Evolutionary conservation across 2,113 vertebrate genomes (phyloP).

Genomic region (Lethenteron reissneri): DNA sequence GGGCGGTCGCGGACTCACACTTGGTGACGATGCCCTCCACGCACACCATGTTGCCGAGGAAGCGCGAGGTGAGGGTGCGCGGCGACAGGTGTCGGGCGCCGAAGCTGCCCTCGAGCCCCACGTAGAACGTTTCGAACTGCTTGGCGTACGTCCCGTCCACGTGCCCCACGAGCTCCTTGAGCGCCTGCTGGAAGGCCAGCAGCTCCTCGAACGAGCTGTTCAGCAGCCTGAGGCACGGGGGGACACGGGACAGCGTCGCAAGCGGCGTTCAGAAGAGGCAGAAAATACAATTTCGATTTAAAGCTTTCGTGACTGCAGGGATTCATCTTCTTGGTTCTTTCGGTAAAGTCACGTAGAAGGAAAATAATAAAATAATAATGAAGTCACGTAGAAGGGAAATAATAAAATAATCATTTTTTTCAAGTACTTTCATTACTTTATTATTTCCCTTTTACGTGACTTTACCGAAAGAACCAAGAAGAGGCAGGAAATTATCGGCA

Average conservation of each 20-base stretch:
- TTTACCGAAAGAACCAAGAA: no score
- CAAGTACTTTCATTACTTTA: no score
- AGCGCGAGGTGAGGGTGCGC: conserved; percentile 54
- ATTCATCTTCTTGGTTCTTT: no score
- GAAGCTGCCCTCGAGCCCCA: conserved; percentile 82
- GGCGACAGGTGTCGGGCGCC: conserved; percentile 73
- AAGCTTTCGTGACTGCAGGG: no score
- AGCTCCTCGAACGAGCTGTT: conserved; percentile 64
- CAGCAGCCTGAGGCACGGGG: conserved; percentile 35
- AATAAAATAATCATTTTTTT: no score
- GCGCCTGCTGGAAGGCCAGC: conserved; percentile 58
- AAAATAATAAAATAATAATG: no score
- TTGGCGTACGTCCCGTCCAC: conserved; percentile 81
- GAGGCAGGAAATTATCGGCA: not conserved
- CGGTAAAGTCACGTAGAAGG: no score
- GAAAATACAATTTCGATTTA: no score
- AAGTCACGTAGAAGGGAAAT: no score
- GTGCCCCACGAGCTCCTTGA: conserved; percentile 66
- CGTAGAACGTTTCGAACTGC: conserved; percentile 78
- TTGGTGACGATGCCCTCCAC: conserved; percentile 93
- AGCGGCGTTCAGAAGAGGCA: not conserved
- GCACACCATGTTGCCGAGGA: conserved; percentile 68
- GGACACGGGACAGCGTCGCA: not conserved
- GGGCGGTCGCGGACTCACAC: conserved; percentile 29
- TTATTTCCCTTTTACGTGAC: no score